Evolutionary conservation across 2,888 invertebrate genomes (phyloP).

Genomic region (Cantharis rustica): DNA sequence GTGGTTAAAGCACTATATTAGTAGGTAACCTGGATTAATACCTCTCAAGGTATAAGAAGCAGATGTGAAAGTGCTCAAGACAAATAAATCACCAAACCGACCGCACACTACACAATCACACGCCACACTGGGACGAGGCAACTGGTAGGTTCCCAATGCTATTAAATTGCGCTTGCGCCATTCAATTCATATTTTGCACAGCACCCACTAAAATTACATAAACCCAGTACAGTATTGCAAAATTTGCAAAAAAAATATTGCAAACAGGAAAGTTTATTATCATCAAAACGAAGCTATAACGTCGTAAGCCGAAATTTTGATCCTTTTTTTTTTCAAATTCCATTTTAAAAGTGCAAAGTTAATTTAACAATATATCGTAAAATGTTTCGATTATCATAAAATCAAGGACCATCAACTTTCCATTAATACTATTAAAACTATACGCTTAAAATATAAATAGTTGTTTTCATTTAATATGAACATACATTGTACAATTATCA

Average conservation of each 20-base stretch:
- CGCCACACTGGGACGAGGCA: constrained; percentile 49
- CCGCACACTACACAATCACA: constrained; percentile 47
- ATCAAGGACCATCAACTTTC: background rate
- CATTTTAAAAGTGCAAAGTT: background rate
- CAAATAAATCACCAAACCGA: constrained; percentile 35
- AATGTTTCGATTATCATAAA: background rate
- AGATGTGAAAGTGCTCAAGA: constrained; percentile 27
- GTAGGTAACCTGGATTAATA: constrained; percentile 2
- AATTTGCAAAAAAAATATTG: background rate
- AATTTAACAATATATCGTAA: background rate
- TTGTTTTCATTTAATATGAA: background rate
- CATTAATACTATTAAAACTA: background rate
- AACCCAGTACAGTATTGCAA: background rate
- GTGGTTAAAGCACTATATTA: constrained; percentile 19
- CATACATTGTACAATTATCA: background rate
- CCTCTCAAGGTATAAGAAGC: constrained; percentile 25
- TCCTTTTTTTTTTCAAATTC: background rate
- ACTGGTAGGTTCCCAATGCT: constrained; percentile 35
- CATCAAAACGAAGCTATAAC: background rate
- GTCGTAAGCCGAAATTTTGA: background rate
- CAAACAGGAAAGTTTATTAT: background rate
- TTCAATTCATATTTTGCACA: constrained; percentile 6
- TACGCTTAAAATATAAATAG: background rate
- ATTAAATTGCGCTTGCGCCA: constrained; percentile 19
- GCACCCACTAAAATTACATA: constrained; percentile 6